Evolutionary conservation across 1,140 invertebrate species (phyloP), one percentile per base, ranked within the genome.

Genomic region (Chionoecetes opilio): DNA sequence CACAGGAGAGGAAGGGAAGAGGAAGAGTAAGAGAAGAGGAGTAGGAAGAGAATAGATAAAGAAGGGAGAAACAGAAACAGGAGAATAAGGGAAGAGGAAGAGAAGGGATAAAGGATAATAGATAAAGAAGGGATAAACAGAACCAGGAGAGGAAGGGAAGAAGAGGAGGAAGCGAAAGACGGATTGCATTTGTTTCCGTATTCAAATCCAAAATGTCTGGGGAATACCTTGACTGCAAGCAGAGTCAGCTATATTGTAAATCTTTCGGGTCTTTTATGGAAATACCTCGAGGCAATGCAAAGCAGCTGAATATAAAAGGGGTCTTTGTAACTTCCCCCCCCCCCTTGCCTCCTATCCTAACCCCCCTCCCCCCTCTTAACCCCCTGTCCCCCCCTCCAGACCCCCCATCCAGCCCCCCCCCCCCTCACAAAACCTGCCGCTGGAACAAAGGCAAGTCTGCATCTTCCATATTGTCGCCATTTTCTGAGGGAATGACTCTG

Each of bases 191-290:
- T 75, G 63, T 75, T 75, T 38, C 38, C 86, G 63, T n/a, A n/a
- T 75, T n/a, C 63, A 26, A n/a, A n/a, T n/a, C 63, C 21, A n/a
- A 75, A 75, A 26, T n/a, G 63, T 75, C 63, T 26, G 21, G 21
- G 63, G 63, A 75, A 75, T 75, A 75, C 63, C 63, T 46, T 75
- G 63, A n/a, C 63, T 75, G 63, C 63, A 75, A n/a, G 63, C 63
- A 26, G 63, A 75, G 63, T 75, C 63, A 75, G 63, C 63, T 75
- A 75, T 75, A 75, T n/a, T 75, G 63, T 75, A 75, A 86, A 86
- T 38, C 84, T 86, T 86, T 86, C 84, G 84, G 32, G 29, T 86
- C 32, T 86, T 86, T 86, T 38, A 86, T 86, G 84, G 35, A 75
- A 21, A 75, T 14, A n/a, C 26, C 63, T 21, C 63, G 63, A 75